A percentile compares a stretch with the other conserved stretches of the same genome.
Evolutionary conservation across 2,113 vertebrate species (phyloP).

Genomic region (Pluvialis apricaria): DNA sequence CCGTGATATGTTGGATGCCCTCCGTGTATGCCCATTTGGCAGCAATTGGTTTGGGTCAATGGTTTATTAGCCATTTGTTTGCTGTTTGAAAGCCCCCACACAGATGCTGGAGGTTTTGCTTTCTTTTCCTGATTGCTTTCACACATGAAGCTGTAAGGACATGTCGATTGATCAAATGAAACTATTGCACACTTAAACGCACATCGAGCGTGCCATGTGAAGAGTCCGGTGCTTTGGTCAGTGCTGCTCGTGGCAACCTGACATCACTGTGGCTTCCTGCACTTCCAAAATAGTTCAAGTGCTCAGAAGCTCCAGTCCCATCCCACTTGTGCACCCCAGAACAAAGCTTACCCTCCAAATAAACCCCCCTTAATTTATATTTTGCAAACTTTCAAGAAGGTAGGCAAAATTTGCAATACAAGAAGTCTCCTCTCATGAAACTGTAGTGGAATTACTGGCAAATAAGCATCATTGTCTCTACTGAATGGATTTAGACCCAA

Average conservation of each 20-base stretch:
- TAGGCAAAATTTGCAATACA: not conserved
- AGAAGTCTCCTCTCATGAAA: not conserved
- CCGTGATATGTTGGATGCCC: not conserved
- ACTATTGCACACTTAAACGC: not conserved
- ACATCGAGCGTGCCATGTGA: not conserved
- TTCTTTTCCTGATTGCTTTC: not conserved
- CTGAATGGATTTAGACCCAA: not conserved
- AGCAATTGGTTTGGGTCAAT: not conserved
- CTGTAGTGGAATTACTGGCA: not conserved
- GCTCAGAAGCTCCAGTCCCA: not conserved
- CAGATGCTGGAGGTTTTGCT: not conserved
- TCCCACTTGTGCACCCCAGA: not conserved
- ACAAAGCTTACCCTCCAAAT: not conserved
- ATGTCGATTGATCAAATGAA: not conserved
- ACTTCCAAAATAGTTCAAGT: not conserved
- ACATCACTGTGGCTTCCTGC: not conserved
- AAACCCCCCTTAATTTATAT: not conserved
- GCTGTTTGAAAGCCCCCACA: not conserved
- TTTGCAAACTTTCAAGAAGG: not conserved
- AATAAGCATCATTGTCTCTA: not conserved
- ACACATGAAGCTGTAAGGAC: not conserved
- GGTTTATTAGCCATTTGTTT: constrained; percentile 22
- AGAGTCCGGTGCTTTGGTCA: not conserved
- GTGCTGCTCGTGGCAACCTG: not conserved
- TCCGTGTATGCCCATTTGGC: not conserved